Conservation (phyloP, 1,140 invertebrate species). For the Reticulitermes speratus region DNA sequence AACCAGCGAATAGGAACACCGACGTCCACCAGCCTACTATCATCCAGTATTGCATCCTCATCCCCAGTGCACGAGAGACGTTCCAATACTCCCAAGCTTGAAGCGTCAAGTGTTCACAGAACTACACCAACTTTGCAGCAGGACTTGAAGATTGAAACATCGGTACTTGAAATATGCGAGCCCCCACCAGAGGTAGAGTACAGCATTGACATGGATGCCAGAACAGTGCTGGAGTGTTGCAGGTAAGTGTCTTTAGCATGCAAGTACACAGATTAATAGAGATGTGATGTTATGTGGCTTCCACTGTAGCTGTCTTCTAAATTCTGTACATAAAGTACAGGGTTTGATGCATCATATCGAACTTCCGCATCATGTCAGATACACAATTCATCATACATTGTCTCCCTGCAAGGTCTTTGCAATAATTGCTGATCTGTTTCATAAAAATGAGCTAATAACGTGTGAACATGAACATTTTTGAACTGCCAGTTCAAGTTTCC, state of each 20-base stretch:
- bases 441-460: too few species aligned
- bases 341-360: too few species aligned
- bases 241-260: slow-evolving; percentile 46
- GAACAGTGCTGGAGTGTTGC: slow-evolving; percentile 65
- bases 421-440: too few species aligned
- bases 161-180: slow-evolving; percentile 26
- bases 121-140: slow-evolving; percentile 8
- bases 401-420: too few species aligned
- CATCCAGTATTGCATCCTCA: background rate
- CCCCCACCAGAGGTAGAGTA: slow-evolving; percentile 57
- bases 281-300: too few species aligned
- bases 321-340: too few species aligned
- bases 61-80: background rate
- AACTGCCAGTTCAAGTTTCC: too few species aligned
- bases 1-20: background rate
- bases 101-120: background rate
- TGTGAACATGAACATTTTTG: too few species aligned
- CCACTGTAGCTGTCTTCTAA: too few species aligned
- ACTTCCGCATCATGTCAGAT: too few species aligned
- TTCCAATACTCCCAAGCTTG: background rate
- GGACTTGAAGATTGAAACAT: slow-evolving; percentile 19
- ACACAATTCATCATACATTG: too few species aligned
- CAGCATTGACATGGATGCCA: slow-evolving; percentile 70
- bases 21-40: background rate
- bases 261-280: too few species aligned